phyloP scores from a whole-genome alignment of 2,888 invertebrate species.

The Alcis repandata region DNA sequence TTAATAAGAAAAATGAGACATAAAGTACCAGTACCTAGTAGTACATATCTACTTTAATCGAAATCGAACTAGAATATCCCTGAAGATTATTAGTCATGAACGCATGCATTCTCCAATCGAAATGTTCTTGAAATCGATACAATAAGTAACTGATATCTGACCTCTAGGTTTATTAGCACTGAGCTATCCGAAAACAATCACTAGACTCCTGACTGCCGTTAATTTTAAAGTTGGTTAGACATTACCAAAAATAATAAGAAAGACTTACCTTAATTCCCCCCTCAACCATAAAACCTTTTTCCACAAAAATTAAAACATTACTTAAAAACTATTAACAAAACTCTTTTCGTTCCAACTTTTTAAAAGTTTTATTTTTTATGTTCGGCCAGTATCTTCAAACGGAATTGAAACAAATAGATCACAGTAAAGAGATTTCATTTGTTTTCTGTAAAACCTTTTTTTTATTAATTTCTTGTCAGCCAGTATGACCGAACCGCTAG shows the following conservation, averaged over 20 bases:
- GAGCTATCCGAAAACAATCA: not conserved
- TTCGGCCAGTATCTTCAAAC: not conserved
- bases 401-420: not conserved
- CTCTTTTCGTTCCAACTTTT: not conserved
- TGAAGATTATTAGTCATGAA: not conserved
- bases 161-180: conserved; percentile 17
- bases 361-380: not conserved
- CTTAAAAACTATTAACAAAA: not conserved
- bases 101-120: not conserved
- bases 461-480: conserved; percentile 27
- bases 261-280: not conserved
- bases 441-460: not conserved
- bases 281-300: not conserved
- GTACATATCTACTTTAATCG: too few relatives aligned
- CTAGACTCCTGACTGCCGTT: not conserved
- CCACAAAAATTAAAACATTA: not conserved
- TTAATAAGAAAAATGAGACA: too few relatives aligned
- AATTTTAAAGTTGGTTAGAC: not conserved
- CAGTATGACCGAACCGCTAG: conserved; percentile 58
- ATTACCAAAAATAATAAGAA: not conserved
- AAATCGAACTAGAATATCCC: not conserved
- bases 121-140: conserved; percentile 5
- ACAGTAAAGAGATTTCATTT: not conserved
- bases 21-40: too few relatives aligned
- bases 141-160: conserved; percentile 6